Conservation (phyloP, 2,888 invertebrate species). For the Chironomus tentans region DNA sequence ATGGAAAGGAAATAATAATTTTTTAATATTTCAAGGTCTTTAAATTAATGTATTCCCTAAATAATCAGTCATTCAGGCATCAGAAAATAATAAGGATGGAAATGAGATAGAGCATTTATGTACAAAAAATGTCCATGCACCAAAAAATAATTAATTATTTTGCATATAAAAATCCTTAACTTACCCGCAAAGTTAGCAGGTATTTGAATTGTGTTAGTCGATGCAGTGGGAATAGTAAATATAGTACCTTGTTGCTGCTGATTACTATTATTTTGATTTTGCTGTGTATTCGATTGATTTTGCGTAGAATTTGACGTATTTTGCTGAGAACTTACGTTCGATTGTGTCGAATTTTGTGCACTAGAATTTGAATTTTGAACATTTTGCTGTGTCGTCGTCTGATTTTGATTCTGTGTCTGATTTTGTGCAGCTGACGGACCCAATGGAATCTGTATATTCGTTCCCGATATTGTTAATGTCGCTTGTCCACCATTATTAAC, state of each 20-base stretch:
- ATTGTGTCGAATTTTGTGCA: background rate
- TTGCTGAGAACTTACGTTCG: background rate
- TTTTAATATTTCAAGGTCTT: too few species aligned
- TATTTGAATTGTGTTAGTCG: constrained; percentile 35
- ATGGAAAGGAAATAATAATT: background rate
- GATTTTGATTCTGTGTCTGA: constrained; percentile 17
- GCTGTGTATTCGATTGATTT: background rate
- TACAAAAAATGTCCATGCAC: background rate
- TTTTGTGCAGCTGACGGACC: constrained; percentile 30
- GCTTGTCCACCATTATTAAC: constrained; percentile 38
- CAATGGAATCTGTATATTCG: constrained; percentile 49
- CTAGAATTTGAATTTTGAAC: constrained; percentile 29
- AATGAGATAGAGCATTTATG: background rate
- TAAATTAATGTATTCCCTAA: background rate
- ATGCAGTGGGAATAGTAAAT: constrained; percentile 37
- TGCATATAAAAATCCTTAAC: background rate
- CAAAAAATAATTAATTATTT: background rate
- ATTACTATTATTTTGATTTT: constrained; percentile 28
- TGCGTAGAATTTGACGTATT: background rate
- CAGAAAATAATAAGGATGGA: too few species aligned
- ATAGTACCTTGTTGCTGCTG: constrained; percentile 35
- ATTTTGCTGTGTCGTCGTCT: background rate
- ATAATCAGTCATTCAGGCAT: background rate
- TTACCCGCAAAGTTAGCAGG: constrained; percentile 33
- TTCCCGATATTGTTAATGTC: constrained; percentile 49